Evolutionary conservation across 2,888 invertebrate genomes (phyloP), one percentile per base, ranked within the genome.

Genomic region (Ophion slaviceki): DNA sequence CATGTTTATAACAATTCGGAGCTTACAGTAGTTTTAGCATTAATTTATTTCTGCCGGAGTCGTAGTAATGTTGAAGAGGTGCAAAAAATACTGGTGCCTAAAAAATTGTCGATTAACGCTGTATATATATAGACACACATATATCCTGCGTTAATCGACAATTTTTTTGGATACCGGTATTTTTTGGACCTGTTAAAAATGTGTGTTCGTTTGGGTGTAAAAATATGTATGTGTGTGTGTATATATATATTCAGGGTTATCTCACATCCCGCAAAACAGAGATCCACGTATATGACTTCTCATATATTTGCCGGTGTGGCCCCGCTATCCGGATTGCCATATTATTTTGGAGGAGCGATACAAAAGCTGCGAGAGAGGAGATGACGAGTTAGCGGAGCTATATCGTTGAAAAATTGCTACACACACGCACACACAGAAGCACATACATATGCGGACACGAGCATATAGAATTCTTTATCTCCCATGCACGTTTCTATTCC

Each of bases 341-440:
- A 88, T 88, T 87, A 88, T 88, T 88, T 88, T 78, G 75, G 57
- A 81, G 79, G 62, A 68, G 79, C 82, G 82, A 85, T 85, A 77
- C 77, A 79, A 78, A 59, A 67, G 62, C 66, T 72, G 67, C 80
- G 82, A 87, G 80, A 72, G 76, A 74, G 70, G 76, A 47, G 76
- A 84, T 72, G 80, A 78, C 80, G 77, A 84, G 84, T 79, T 86
- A 61, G 59, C 32, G 61, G 79, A 79, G 81, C 81, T 82, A 77
- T 79, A 79, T 75, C 67, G 75, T 76, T 75, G 82, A 67, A 47
- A 82, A 66, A 84, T 78, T 62, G 72, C 17, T 47, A 80, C 53
- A 53, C 17, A 14, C 53, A 53, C 17, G 11, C 53, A 17, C 17
- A 0, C 14, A 17, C 14, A 53, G 17, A 70, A 20, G 40, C 32